Conservation (phyloP, 2,888 invertebrate species). For the Colostygia pectinataria region DNA sequence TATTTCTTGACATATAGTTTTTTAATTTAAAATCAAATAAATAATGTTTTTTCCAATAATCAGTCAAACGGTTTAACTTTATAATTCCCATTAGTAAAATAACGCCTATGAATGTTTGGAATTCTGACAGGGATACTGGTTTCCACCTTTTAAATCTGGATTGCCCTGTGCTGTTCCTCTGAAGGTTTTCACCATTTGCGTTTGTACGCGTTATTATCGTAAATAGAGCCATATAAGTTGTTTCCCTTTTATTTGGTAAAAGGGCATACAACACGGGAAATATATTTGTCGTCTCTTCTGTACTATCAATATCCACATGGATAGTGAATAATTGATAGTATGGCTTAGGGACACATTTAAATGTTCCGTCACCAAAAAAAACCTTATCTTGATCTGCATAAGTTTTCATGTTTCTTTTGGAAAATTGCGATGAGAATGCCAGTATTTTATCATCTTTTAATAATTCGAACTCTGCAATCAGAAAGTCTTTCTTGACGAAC, state of each 20-base stretch:
- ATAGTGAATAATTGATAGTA: conserved; percentile 11
- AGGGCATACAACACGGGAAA: conserved; percentile 12
- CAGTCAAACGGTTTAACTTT: conserved; percentile 25
- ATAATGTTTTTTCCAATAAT: conserved; percentile 37
- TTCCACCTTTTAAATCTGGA: conserved; percentile 27
- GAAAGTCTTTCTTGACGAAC: conserved; percentile 12
- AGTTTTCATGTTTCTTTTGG: conserved; percentile 16
- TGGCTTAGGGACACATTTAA: conserved; percentile 10
- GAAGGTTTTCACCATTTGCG: conserved; percentile 22
- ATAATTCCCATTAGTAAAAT: conserved; percentile 27
- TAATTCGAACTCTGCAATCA: conserved; percentile 21
- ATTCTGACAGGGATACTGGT: conserved; percentile 19
- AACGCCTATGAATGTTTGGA: conserved; percentile 31
- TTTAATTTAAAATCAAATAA: conserved; percentile 32
- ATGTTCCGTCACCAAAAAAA: conserved; percentile 17
- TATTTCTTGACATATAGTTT: conserved; percentile 36
- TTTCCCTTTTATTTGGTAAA: conserved; percentile 9
- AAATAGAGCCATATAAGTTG: conserved; percentile 15
- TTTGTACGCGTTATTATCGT: conserved; percentile 26
- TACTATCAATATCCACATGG: conserved; percentile 9
- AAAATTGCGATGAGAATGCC: conserved; percentile 20
- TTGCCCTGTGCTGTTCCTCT: conserved; percentile 23
- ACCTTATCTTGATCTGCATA: conserved; percentile 15
- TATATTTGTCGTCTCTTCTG: conserved; percentile 5
- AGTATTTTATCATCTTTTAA: conserved; percentile 21